phyloP scores from a whole-genome alignment of 1,140 invertebrate species.

The Drosophila bifasciata region DNA sequence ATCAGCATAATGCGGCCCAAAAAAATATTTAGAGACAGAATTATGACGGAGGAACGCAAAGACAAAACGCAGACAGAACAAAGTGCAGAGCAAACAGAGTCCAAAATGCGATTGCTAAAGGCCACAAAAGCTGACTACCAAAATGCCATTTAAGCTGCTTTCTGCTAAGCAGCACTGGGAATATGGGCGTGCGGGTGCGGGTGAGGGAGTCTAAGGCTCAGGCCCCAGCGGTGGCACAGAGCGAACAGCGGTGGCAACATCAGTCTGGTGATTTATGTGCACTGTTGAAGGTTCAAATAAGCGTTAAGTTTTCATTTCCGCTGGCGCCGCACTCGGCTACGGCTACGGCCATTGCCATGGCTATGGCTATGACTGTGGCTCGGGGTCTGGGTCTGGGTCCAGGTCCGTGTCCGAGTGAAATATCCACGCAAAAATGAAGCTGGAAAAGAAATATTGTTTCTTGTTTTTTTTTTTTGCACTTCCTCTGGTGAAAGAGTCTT shows the following conservation, averaged over 20 bases:
- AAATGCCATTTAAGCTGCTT: slow-evolving; percentile 71
- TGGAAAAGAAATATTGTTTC: slow-evolving; percentile 78
- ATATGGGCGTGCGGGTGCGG: not conserved
- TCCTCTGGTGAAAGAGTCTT: too few relatives aligned
- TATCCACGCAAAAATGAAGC: slow-evolving; percentile 66
- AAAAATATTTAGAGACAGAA: slow-evolving; percentile 69
- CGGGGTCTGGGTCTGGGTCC: too few relatives aligned
- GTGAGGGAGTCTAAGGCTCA: not conserved
- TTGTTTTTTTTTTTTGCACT: slow-evolving; percentile 37
- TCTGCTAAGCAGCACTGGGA: slow-evolving; percentile 37
- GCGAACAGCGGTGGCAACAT: slow-evolving; percentile 28
- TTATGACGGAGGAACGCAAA: slow-evolving; percentile 53
- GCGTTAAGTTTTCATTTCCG: slow-evolving; percentile 83
- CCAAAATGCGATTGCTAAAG: slow-evolving; percentile 24
- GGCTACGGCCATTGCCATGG: too few relatives aligned
- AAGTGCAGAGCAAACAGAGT: slow-evolving; percentile 24
- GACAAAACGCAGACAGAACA: slow-evolving; percentile 53
- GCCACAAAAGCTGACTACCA: slow-evolving; percentile 30
- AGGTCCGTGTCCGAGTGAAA: slow-evolving; percentile 48
- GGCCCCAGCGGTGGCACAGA: slow-evolving; percentile 6
- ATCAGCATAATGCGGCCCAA: slow-evolving; percentile 54
- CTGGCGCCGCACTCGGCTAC: slow-evolving; percentile 61
- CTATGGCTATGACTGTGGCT: too few relatives aligned
- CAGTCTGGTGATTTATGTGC: slow-evolving; percentile 80
- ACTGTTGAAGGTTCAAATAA: slow-evolving; percentile 82